Conservation (phyloP, 1,140 invertebrate species). For the Cyphomyrmex costatus region DNA sequence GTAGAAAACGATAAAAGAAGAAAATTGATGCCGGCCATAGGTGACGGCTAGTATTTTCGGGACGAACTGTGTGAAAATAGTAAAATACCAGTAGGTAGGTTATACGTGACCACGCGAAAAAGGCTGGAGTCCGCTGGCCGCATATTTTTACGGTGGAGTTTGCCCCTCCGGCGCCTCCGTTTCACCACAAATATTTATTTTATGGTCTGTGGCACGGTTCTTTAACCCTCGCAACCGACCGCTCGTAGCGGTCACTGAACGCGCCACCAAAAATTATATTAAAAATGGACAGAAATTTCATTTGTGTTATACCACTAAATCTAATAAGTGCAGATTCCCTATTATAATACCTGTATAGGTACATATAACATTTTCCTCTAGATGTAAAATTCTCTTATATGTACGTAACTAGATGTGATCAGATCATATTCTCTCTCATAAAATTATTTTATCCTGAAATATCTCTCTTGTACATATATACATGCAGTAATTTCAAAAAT, state of each 20-base stretch:
- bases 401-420: neutral
- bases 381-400: neutral
- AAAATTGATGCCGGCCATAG: conserved; percentile 31
- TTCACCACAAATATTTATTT: conserved; percentile 64
- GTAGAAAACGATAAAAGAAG: conserved; percentile 1
- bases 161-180: conserved; percentile 50
- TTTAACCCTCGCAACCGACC: conserved; percentile 31
- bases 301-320: neutral
- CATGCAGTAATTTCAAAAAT: neutral
- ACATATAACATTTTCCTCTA: conserved; percentile 16
- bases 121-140: neutral
- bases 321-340: neutral
- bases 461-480: neutral
- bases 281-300: conserved; percentile 3
- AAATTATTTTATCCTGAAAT: neutral
- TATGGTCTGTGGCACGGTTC: conserved; percentile 37
- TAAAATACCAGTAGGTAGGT: conserved; percentile 32
- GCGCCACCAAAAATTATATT: conserved; percentile 30
- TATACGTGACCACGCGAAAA: conserved; percentile 38
- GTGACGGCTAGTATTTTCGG: conserved; percentile 29
- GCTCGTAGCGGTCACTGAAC: neutral
- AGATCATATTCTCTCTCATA: neutral
- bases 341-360: too few relatives aligned
- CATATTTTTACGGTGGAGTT: conserved; percentile 50
- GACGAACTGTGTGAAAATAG: conserved; percentile 35